Evolutionary conservation across 2,113 vertebrate species (phyloP), one percentile per base, ranked within the genome.

Genomic region (Illadopsis cleaveri): DNA sequence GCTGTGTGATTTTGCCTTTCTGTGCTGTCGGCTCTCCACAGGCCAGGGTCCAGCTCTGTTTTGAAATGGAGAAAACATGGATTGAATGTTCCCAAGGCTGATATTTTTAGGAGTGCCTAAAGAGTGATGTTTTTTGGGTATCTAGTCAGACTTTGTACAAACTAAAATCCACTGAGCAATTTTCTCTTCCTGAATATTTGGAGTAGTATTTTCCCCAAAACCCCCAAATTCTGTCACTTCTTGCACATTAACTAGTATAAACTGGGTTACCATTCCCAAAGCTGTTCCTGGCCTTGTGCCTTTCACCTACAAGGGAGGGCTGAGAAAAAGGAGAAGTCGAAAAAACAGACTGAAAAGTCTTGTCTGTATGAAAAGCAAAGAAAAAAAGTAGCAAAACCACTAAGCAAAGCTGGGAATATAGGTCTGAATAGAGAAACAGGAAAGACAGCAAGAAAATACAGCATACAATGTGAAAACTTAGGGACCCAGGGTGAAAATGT

Each of bases 401-500:
- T 44, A 51, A 10, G 31, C 76, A 56, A 28, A 56, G 31, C 11
- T 28, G 15, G 7, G 37, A 38, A 14, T 30, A 40, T 20, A 10
- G 33, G 15, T 47, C 47, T 16, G 20, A 53, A n/a, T 1, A 45
- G 21, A 68, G 37, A 61, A 86, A 69, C 4, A 2, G 15, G 24
- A n/a, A 40, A 42, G 8, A 45, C 5, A 18, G n/a, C 28, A 47
- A 68, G 40, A 73, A 82, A 80, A 48, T 48, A n/a, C 23, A 51
- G 30, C 42, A 37, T 4, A 6, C 0, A 0, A 6, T 24, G 12
- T 19, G 24, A 51, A 70, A 83, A 72, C 23, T 20, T 56, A 12
- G 3, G 10, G 28, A 60, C 5, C 7, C 20, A 24, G 42, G 10
- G 16, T 71, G 57, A 68, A 35, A 65, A 82, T 31, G 15, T 6